These are phyloP conservation scores for Trachymyrmex cornetzi DNA, from an alignment of 1,140 invertebrate genomes.

Conservation along the genomic window DNA sequence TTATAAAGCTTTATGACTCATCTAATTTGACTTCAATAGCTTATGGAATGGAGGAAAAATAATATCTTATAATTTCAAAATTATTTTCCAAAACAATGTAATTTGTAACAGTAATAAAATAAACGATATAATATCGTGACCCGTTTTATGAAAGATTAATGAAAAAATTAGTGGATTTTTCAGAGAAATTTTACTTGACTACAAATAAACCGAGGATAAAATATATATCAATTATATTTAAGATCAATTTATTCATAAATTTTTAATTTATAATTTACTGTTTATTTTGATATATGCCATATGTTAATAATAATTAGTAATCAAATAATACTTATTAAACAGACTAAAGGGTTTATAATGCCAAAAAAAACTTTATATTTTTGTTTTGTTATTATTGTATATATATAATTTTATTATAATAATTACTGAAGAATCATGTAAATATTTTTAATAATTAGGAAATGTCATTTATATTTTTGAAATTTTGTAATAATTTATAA, in stretches of 20 bases:
- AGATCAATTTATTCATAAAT: background rate
- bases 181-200: background rate
- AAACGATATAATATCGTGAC: background rate
- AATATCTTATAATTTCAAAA: slow-evolving; percentile 7
- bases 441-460: background rate
- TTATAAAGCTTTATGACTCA: background rate
- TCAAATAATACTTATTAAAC: background rate
- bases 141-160: background rate
- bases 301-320: background rate
- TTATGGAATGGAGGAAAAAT: background rate
- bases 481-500: background rate
- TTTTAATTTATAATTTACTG: background rate
- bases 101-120: background rate
- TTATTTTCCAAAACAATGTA: background rate
- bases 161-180: background rate
- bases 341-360: background rate
- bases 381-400: background rate
- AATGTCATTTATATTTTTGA: background rate
- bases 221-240: background rate
- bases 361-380: no score
- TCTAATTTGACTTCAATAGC: background rate
- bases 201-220: background rate
- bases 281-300: background rate
- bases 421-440: background rate
- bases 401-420: background rate